These are phyloP conservation scores for Parus major DNA, from an alignment of 2,113 vertebrate species.

Conservation along the genomic window DNA sequence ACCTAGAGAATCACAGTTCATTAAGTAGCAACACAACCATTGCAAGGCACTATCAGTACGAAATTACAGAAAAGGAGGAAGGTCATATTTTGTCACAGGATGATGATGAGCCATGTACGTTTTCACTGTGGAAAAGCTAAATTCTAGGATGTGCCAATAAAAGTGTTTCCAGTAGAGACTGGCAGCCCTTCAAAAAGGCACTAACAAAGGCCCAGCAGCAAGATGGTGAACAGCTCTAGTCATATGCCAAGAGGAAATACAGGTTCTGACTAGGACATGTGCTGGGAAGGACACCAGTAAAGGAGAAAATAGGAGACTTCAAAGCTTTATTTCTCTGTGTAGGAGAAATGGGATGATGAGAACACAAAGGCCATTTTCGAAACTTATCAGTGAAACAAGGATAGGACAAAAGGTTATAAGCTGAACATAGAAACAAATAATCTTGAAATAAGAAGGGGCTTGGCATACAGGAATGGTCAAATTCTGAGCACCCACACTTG, in stretches of 20 bases:
- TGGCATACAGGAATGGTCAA: not conserved
- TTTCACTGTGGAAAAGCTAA: not conserved
- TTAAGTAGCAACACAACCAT: not conserved
- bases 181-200: not conserved
- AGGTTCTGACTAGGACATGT: not conserved
- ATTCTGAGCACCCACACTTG: not conserved
- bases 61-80: not conserved
- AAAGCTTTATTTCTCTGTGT: not conserved
- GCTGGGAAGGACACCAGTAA: not conserved
- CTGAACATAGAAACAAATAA: not conserved
- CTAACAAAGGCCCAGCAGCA: not conserved
- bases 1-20: not conserved
- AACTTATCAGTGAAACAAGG: not conserved
- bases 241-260: not conserved
- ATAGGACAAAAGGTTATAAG: not conserved
- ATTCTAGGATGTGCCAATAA: not conserved
- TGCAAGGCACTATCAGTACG: not conserved
- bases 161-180: not conserved
- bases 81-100: not conserved
- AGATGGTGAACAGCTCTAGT: not conserved
- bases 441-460: not conserved
- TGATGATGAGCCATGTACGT: not conserved
- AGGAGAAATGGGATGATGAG: not conserved
- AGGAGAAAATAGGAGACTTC: not conserved
- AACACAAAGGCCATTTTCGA: not conserved